Conservation (phyloP, 2,888 invertebrate species). For the Seira musarum region DNA sequence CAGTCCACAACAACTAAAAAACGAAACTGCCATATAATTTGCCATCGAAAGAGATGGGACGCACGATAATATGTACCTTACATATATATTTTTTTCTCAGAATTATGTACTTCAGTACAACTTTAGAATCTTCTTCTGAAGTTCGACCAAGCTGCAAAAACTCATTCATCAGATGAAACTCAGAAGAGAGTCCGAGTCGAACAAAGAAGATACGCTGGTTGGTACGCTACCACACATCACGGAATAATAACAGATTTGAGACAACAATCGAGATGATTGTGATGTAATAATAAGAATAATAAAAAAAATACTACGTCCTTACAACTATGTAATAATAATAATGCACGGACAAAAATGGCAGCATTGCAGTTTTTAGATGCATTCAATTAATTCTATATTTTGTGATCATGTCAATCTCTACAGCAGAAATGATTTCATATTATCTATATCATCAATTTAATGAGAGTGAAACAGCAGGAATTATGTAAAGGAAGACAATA, state of each 20-base stretch:
- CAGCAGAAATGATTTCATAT: too few species aligned
- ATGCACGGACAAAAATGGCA: neutral
- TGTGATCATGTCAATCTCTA: neutral
- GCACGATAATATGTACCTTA: neutral
- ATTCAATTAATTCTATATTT: neutral
- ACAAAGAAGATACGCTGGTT: too few species aligned
- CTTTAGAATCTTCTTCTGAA: too few species aligned
- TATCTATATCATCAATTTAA: neutral
- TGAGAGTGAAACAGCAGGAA: neutral
- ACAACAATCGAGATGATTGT: neutral
- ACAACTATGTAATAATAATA: neutral
- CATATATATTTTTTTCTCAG: slow-evolving; percentile 6
- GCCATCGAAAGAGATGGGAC: neutral
- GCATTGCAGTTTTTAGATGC: neutral
- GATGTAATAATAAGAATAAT: neutral
- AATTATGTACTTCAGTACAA: slow-evolving; percentile 11
- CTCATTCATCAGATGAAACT: too few species aligned
- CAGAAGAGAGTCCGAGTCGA: too few species aligned
- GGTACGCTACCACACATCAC: too few species aligned
- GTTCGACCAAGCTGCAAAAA: too few species aligned
- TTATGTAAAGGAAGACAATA: neutral
- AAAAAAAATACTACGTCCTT: too few species aligned
- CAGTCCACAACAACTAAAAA: neutral
- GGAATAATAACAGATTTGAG: neutral
- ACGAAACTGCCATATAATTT: neutral